Conservation (phyloP, 2,888 invertebrate genomes). For the Endomychus coccineus region DNA sequence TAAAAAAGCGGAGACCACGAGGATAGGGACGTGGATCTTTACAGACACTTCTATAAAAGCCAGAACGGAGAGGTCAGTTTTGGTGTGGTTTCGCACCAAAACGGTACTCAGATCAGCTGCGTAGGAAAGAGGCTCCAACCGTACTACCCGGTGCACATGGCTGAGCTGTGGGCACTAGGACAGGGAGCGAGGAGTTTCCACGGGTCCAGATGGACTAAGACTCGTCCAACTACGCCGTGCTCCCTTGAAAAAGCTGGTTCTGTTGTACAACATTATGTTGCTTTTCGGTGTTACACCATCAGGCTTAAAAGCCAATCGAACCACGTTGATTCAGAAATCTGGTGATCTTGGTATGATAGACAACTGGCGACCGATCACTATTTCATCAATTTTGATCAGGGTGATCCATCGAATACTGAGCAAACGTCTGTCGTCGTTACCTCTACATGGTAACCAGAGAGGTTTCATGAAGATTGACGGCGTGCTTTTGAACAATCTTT, state of each 20-base stretch:
- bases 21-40: no score
- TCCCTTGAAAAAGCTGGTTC: constrained; percentile 1
- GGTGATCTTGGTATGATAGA: constrained; percentile 5
- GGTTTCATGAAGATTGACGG: constrained; percentile 19
- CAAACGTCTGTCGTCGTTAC: constrained; percentile 12
- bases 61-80: no score
- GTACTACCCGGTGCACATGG: no score
- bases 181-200: no score
- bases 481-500: constrained; percentile 16
- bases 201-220: constrained; percentile 15
- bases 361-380: constrained; percentile 21
- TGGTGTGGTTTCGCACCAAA: no score
- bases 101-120: no score
- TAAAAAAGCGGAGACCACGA: no score
- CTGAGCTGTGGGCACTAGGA: no score
- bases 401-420: constrained; percentile 16
- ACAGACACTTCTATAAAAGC: no score
- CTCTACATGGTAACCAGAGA: constrained; percentile 11
- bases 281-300: constrained; percentile 10
- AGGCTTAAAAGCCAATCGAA: constrained; percentile 6
- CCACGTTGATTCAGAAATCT: constrained; percentile 15
- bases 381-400: constrained; percentile 15
- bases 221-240: not conserved
- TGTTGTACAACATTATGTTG: constrained; percentile 16
- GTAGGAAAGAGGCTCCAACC: no score